These are phyloP conservation scores for Sturnus vulgaris DNA, from an alignment of 2,113 vertebrate species.

Conservation along the genomic window DNA sequence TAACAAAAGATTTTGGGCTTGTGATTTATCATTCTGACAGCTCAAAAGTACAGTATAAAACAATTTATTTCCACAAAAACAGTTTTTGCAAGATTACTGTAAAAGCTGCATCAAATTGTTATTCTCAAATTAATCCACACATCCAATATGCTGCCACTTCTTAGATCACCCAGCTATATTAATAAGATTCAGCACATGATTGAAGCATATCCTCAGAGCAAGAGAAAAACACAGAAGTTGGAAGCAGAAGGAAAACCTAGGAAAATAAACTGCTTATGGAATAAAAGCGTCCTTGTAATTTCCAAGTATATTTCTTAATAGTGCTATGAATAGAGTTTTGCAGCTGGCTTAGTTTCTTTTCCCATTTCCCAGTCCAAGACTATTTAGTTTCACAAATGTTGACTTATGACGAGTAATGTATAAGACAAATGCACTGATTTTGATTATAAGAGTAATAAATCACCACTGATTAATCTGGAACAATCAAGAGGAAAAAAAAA, in stretches of 20 bases:
- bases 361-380: not conserved
- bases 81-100: not conserved
- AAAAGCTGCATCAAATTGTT: not conserved
- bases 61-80: not conserved
- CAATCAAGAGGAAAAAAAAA: not conserved
- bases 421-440: conserved; percentile 35
- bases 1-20: not conserved
- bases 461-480: conserved; percentile 6
- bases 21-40: not conserved
- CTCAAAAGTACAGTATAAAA: not conserved
- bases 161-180: not conserved
- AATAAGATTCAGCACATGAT: not conserved
- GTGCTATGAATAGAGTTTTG: not conserved
- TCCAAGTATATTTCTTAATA: not conserved
- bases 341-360: not conserved
- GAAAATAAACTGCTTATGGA: not conserved
- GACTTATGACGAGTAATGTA: not conserved
- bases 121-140: not conserved
- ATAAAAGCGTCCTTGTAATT: not conserved
- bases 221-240: not conserved
- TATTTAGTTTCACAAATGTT: not conserved
- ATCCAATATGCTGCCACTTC: not conserved
- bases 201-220: not conserved
- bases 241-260: not conserved
- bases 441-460: not conserved